Evolutionary conservation across 2,797 vertebrate species (phyloP), one percentile per base, ranked within the genome.

Genomic region (Spheniscus humboldti): DNA sequence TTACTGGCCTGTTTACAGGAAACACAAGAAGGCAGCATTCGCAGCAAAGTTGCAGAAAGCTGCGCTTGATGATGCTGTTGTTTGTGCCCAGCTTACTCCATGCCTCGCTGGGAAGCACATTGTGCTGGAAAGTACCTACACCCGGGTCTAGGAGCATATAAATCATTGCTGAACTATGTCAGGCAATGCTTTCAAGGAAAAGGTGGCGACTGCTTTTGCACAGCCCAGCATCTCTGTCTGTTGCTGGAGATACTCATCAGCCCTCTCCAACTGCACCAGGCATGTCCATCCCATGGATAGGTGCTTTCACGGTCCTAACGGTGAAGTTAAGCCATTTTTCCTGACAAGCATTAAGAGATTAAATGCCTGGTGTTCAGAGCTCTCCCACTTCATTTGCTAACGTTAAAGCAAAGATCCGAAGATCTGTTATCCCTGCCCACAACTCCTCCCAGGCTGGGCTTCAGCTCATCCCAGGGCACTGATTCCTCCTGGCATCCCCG

Each of bases 281-380:
- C 52, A 9, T 2, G 0, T 37, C 48, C 63, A 35, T 16, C 59
- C 53, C 19, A 0, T 5, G 20, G 48, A 43, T 0, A 37, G 78
- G 25, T 13, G 31, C 48, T 59, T 63, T 57, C 64, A 59, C 0
- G 1, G 18, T 43, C 77, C 48, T 25, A 72, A 24, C 7, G 0
- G 39, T 8, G 11, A 72, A 53, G n/a, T 25, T 75, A 66, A 48
- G 31, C 39, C 59, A 30, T 39, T 84, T 87, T 76, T 78, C 73
- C 59, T 72, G 55, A 75, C 39, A 50, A 55, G 50, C 43, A 55
- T 45, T 79, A 71, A 19, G 41, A 47, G 77, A 90, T 89, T 63
- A 80, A 87, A 60, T 0, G 0, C 43, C 59, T 14, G 18, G 23
- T 17, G 14, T 43, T 37, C 50, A 62, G 33, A 82, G 62, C 50